Percentiles rank a stretch among this genome's conserved stretches.
phyloP scores from a whole-genome alignment of 2,888 invertebrate species.

The Marasmarcha lunaedactyla region DNA sequence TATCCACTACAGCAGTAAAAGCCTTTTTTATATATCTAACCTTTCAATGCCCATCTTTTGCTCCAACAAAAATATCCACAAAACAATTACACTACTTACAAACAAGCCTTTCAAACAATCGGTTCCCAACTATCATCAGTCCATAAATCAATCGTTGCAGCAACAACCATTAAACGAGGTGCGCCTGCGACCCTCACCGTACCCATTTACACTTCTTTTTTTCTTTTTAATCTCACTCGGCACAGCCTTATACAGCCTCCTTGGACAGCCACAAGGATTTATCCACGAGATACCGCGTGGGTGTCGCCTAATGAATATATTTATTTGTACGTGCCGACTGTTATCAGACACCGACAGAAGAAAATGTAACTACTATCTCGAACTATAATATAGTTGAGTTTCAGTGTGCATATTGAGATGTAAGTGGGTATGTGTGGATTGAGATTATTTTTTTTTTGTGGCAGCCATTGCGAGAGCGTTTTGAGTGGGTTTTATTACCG shows the following conservation, averaged over 20 bases:
- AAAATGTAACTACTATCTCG: conserved; percentile 26
- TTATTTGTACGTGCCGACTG: conserved; percentile 58
- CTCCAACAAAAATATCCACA: no score
- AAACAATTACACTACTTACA: no score
- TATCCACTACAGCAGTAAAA: no score
- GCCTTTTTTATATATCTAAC: no score
- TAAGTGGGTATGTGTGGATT: no score
- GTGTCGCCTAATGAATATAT: conserved; percentile 69
- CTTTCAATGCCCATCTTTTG: no score
- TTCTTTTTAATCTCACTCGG: conserved; percentile 25
- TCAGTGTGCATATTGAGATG: background rate
- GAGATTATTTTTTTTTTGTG: no score
- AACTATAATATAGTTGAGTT: conserved; percentile 13
- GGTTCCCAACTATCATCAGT: no score
- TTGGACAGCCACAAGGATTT: conserved; percentile 60
- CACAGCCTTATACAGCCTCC: conserved; percentile 28
- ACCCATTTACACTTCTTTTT: conserved; percentile 25
- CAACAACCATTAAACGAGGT: background rate
- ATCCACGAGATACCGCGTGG: conserved; percentile 62
- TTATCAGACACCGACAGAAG: conserved; percentile 36
- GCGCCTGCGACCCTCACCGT: background rate
- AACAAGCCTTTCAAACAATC: no score
- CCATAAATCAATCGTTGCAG: background rate
- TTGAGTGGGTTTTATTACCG: no score
- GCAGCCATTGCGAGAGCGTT: no score